These are phyloP conservation scores for Ochropacha duplaris DNA, from an alignment of 2,888 invertebrate species.

Conservation along the genomic window DNA sequence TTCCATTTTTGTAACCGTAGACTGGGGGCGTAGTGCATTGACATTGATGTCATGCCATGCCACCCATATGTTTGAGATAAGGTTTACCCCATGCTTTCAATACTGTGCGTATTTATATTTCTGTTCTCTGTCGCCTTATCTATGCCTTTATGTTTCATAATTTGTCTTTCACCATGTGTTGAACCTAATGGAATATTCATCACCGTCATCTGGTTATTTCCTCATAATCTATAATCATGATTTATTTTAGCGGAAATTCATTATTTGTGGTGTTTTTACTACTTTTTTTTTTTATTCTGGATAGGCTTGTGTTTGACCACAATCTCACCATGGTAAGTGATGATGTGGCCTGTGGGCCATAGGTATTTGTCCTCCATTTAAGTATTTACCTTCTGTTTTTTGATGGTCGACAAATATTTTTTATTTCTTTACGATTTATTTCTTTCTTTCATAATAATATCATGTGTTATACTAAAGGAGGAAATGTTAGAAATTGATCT, in stretches of 20 bases:
- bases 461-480: background rate
- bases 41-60: slow-evolving; percentile 45
- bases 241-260: background rate
- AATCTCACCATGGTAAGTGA: too few species aligned
- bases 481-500: background rate
- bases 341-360: too few species aligned
- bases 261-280: too few species aligned
- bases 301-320: too few species aligned
- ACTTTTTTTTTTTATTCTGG: too few species aligned
- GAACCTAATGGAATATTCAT: background rate
- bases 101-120: slow-evolving; percentile 22
- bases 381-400: too few species aligned
- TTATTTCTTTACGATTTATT: too few species aligned
- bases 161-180: background rate
- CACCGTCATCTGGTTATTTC: background rate
- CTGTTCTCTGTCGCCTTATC: slow-evolving; percentile 6
- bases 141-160: slow-evolving; percentile 5
- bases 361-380: too few species aligned
- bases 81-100: slow-evolving; percentile 39
- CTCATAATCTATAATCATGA: background rate
- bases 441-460: too few species aligned
- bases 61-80: slow-evolving; percentile 52
- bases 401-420: too few species aligned
- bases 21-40: slow-evolving; percentile 52
- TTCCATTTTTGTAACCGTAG: background rate